Conservation (phyloP, 2,113 vertebrate species). For the Coptodon rendalli region DNA sequence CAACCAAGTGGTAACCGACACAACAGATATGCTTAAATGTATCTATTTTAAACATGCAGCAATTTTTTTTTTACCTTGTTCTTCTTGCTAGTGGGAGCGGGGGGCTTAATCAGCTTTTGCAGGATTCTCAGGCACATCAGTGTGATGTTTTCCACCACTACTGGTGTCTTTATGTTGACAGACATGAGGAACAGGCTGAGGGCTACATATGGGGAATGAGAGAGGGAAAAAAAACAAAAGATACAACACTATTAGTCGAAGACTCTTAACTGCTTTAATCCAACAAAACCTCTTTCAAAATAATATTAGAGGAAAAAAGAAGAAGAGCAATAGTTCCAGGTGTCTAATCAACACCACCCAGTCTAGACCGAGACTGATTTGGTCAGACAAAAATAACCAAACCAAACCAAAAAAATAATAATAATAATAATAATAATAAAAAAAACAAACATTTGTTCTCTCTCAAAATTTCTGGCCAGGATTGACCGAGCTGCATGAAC, state of each 20-base stretch:
- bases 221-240: not conserved
- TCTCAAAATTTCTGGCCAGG: not conserved
- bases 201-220: constrained; percentile 61
- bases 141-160: constrained; percentile 98
- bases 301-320: not conserved
- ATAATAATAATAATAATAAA: too few relatives aligned
- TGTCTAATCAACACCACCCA: not conserved
- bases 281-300: not conserved
- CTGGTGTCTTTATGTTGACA: constrained; percentile 96
- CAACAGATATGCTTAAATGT: not conserved
- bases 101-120: constrained; percentile 95
- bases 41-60: not conserved
- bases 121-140: constrained; percentile 97
- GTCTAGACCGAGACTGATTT: not conserved
- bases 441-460: not conserved
- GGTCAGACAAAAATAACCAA: not conserved
- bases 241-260: not conserved
- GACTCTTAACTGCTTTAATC: not conserved
- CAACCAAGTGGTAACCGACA: not conserved
- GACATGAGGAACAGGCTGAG: constrained; percentile 97
- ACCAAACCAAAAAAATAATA: not conserved
- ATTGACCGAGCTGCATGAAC: not conserved
- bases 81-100: constrained; percentile 97
- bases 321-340: not conserved
- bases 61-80: constrained; percentile 81